These are phyloP conservation scores for Aulostomus chinensis DNA, from an alignment of 2,797 vertebrate genomes.

Conservation along the genomic window DNA sequence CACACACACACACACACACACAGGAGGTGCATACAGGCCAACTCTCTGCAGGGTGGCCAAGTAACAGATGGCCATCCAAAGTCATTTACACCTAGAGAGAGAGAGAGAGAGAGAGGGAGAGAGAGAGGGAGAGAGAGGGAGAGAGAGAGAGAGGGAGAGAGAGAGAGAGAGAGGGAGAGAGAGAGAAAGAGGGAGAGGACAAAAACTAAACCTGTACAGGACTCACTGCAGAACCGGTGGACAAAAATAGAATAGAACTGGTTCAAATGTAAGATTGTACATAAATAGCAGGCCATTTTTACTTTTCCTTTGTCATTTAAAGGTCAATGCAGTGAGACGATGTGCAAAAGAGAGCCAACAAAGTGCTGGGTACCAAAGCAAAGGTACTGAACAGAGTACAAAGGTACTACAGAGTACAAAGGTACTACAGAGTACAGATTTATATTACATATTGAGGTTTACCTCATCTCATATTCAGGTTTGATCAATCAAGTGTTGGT, in stretches of 20 bases:
- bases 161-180: conserved; percentile 3
- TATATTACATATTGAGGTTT: no score
- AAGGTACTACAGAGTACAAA: no score
- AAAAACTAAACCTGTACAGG: conserved; percentile 44
- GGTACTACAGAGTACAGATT: no score
- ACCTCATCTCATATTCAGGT: no score
- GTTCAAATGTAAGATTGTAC: no score
- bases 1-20: conserved; percentile 51
- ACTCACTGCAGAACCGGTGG: conserved; percentile 11
- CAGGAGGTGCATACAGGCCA: conserved; percentile 73
- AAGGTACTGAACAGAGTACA: no score
- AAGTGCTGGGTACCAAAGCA: no score
- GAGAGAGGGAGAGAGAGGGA: conserved; percentile 7
- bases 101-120: conserved; percentile 27
- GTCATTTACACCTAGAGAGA: conserved; percentile 78
- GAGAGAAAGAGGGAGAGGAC: conserved; percentile 1
- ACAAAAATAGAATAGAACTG: background rate
- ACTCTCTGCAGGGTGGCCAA: conserved; percentile 74
- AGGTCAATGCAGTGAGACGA: no score
- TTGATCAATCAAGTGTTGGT: no score
- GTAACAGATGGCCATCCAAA: conserved; percentile 80
- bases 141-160: conserved; percentile 2
- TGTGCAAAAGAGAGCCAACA: no score
- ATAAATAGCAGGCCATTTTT: no score
- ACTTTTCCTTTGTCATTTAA: no score